Evolutionary conservation across 2,888 invertebrate species (phyloP).

Genomic region (Nineta flava): DNA sequence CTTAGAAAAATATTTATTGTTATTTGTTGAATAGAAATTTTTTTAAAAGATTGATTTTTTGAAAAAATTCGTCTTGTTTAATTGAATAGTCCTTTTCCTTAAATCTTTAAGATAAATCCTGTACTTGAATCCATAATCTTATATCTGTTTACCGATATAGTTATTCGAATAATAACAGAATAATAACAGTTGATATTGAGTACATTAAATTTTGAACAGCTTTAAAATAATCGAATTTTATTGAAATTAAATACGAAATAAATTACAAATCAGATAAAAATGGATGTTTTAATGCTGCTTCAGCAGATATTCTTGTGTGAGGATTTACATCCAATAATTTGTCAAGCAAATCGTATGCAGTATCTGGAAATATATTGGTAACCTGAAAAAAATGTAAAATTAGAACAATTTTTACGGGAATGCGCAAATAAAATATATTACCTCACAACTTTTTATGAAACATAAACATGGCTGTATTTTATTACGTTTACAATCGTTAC

Average conservation of each 20-base stretch:
- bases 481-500: constrained; percentile 1
- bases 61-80: not conserved
- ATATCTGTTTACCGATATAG: no score
- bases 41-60: not conserved
- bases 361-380: constrained; percentile 38
- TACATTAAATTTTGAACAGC: no score
- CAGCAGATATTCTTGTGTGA: constrained; percentile 53
- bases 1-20: not conserved
- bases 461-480: not conserved
- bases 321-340: constrained; percentile 66
- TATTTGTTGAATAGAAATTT: not conserved
- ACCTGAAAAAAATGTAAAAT: constrained; percentile 17
- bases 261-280: constrained; percentile 34
- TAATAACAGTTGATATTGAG: no score
- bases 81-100: not conserved
- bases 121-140: no score
- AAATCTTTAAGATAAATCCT: not conserved
- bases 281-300: constrained; percentile 57
- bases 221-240: not conserved
- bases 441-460: not conserved
- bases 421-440: not conserved
- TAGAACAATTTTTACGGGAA: constrained; percentile 3
- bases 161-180: no score
- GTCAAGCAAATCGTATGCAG: constrained; percentile 56
- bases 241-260: not conserved